Evolutionary conservation across 2,888 invertebrate species (phyloP), one percentile per base, ranked within the genome.

Genomic region (Zeuzera pyrina): DNA sequence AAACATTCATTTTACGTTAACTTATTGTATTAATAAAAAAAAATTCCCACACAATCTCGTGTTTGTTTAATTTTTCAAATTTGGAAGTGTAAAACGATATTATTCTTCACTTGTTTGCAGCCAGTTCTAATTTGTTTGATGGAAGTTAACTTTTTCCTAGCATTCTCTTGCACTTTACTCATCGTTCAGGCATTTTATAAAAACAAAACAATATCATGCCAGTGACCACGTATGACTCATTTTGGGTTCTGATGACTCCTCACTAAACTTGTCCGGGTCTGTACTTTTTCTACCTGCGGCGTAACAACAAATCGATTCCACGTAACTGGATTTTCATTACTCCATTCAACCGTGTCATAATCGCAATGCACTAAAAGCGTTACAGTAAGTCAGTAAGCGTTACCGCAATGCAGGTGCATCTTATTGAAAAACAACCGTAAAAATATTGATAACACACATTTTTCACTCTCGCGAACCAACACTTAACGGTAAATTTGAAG

Each of bases 181-280:
- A 81, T 68, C 68, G 52, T 32, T 54, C 48, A 44, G 65, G 63
- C 57, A 77, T 74, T 68, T 51, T 52, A 53, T 54, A 63, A 66
- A 74, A 78, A 73, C 71, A 76, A 78, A 78, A 77, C 76, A 78
- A 69, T 67, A 64, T 57, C 57, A 62, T 60, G 57, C 58, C 59
- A 61, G 56, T 64, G 56, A 63, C 59, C 59, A 63, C 52, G 55
- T 56, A 77, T 81, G 81, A 81, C 55, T 81, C 81, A 83, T 77
- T 78, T 78, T 71, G 48, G 60, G 48, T 49, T 50, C 49, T 45
- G 57, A 53, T 53, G 65, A 62, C 54, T 74, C 57, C 43, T 59
- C 49, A 55, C 49, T 41, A 39, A 29, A 41, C 45, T 44, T 60
- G 62, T 60, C 57, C 49, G 47, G 52, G 47, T 57, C 60, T 49